Evolutionary conservation across 2,113 vertebrate species (phyloP).

Genomic region (Sinocyclocheilus rhinocerous): DNA sequence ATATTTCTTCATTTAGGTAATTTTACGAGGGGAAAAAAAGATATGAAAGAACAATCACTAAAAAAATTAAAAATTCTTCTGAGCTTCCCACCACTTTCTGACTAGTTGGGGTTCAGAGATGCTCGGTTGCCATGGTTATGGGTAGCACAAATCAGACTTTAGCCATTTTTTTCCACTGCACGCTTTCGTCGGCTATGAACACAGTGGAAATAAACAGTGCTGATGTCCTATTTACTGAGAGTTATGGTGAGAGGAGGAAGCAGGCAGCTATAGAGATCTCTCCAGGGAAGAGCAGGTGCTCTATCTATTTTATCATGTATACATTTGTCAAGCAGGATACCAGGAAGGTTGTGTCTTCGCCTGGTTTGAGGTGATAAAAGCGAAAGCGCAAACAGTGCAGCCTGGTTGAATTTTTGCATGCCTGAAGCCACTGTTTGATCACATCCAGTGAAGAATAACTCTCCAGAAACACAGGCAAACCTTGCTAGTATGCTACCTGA

Average conservation of each 20-base stretch:
- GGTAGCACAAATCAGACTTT: constrained; percentile 61
- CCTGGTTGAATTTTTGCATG: constrained; percentile 31
- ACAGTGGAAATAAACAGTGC: constrained; percentile 68
- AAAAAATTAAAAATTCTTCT: neutral
- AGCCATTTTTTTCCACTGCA: constrained; percentile 55
- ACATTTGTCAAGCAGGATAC: constrained; percentile 41
- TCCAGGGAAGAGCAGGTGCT: constrained; percentile 42
- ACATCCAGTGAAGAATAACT: constrained; percentile 16
- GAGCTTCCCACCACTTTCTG: constrained; percentile 47
- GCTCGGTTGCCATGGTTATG: constrained; percentile 69
- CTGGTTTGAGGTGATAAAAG: constrained; percentile 32
- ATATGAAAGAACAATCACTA: neutral
- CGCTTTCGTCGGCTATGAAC: constrained; percentile 60
- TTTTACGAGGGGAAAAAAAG: neutral
- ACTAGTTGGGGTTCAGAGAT: constrained; percentile 57
- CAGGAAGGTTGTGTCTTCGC: neutral
- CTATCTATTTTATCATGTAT: constrained; percentile 51
- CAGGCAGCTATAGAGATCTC: constrained; percentile 43
- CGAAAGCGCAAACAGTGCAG: neutral
- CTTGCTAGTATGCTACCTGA: neutral
- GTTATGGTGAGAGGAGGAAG: constrained; percentile 38
- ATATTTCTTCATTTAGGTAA: neutral
- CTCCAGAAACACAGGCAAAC: neutral
- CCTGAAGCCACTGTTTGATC: constrained; percentile 24
- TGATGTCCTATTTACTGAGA: constrained; percentile 68